Evolutionary conservation across 2,888 invertebrate genomes (phyloP), one percentile per base, ranked within the genome.

Genomic region (Tachystola acroxantha): DNA sequence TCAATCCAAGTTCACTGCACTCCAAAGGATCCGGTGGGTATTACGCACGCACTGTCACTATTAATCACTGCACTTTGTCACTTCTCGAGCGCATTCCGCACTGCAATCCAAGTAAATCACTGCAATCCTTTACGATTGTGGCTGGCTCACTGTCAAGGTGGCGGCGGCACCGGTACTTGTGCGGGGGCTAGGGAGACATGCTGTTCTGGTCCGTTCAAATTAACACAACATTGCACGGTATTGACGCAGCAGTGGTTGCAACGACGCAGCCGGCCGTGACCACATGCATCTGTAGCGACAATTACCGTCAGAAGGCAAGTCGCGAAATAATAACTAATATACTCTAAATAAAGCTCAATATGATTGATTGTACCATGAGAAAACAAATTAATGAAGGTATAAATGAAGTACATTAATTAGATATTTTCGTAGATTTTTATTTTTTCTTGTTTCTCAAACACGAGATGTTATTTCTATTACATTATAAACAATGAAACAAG

Each of bases 21-120:
- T 75, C 60, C 61, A 56, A 59, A n/a, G n/a, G 60, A 63, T 60
- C 53, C 48, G 48, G 53, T 62, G 61, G 57, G 49, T 49, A 30
- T 48, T 49, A 42, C 43, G 48, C 53, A 51, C 53, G 52, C 80
- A 80, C 80, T 75, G 63, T 64, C 77, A 81, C 79, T 69, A 61
- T 59, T 64, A 50, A 63, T 65, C 82, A 82, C 80, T 77, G 50
- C 80, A 81, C 80, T 75, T 43, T 42, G 65, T 70, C 84, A 76
- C 75, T 70, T 67, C 52, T 57, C 59, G 64, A 57, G 44, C 51
- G 57, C 54, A 66, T 61, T 69, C 76, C 76, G 73, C 85, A 86
- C 86, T 86, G 85, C 85, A 85, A 86, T 86, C 85, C 85, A 73
- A 72, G 55, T 62, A 48, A 64, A 64, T 64, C 85, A 86, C 85